Evolutionary conservation across 1,140 invertebrate genomes (phyloP).

Genomic region (Zophobas atratus): DNA sequence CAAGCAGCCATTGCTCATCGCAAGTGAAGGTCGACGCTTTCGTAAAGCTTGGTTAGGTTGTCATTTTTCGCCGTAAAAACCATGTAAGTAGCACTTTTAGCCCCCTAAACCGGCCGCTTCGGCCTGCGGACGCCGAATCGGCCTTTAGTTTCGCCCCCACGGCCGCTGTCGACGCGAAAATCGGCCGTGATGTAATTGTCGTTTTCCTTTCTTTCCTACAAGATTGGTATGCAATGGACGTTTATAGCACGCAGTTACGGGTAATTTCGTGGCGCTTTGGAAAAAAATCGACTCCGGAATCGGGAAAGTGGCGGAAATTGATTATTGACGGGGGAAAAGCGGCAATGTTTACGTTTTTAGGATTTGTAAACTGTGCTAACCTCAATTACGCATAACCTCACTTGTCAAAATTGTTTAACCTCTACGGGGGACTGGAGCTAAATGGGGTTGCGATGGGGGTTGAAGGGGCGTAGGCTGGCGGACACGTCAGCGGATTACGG

Average conservation of each 20-base stretch:
- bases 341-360: slow-evolving; percentile 66
- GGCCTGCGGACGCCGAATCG: background rate
- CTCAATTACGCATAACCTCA: slow-evolving; percentile 69
- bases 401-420: slow-evolving; percentile 67
- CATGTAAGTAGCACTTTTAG: slow-evolving; percentile 57
- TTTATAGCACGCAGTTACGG: slow-evolving; percentile 54
- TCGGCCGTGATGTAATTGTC: slow-evolving; percentile 62
- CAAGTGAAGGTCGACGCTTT: slow-evolving; percentile 65
- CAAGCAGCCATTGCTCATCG: slow-evolving; percentile 63
- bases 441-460: background rate
- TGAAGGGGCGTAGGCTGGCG: no score
- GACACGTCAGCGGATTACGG: no score
- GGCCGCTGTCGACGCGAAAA: slow-evolving; percentile 3
- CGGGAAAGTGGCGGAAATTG: background rate
- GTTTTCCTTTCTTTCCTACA: slow-evolving; percentile 56
- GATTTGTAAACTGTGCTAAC: slow-evolving; percentile 65
- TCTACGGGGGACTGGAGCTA: slow-evolving; percentile 19
- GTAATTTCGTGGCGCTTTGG: slow-evolving; percentile 7
- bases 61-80: slow-evolving; percentile 50
- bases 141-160: background rate
- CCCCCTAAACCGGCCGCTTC: background rate
- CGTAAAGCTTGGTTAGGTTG: slow-evolving; percentile 64
- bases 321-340: slow-evolving; percentile 12
- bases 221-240: slow-evolving; percentile 60
- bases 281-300: background rate